Percentiles rank a stretch among this genome's conserved stretches.
Evolutionary conservation across 1,140 invertebrate genomes (phyloP).

Genomic region (Heterodera schachtii): DNA sequence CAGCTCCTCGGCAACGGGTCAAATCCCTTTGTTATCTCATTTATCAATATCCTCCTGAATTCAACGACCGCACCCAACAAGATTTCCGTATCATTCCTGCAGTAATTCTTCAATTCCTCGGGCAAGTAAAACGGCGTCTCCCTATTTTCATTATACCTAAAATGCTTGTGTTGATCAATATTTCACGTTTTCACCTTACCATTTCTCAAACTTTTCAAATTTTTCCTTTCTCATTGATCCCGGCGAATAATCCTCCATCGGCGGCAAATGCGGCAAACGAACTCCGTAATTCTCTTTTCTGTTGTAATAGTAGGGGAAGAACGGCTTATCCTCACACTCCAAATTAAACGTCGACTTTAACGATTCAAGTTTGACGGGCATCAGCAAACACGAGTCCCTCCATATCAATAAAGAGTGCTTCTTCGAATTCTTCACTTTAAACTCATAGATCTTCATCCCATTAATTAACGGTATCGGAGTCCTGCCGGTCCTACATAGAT

Average conservation of each 20-base stretch:
- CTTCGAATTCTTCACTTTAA: not conserved
- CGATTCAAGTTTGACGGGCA: not conserved
- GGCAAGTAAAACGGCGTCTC: constrained; percentile 13
- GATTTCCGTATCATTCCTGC: constrained; percentile 16
- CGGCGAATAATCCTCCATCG: not conserved
- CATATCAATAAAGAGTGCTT: not conserved
- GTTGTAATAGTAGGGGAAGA: not conserved
- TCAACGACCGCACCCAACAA: not conserved
- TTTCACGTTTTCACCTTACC: not conserved
- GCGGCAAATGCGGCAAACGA: not conserved
- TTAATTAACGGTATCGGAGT: not conserved
- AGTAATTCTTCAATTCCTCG: constrained; percentile 8
- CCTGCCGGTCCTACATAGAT: not conserved
- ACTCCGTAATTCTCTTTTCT: not conserved
- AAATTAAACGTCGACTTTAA: constrained; percentile 2
- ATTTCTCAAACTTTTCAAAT: not conserved
- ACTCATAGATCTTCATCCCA: constrained; percentile 1
- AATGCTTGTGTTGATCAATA: too few species aligned
- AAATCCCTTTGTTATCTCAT: not conserved
- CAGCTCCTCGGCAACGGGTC: not conserved
- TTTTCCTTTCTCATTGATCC: constrained; percentile 12
- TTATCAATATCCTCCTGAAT: not conserved
- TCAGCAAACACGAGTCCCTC: not conserved
- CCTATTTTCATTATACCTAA: not conserved
- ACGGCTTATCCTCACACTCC: not conserved